A percentile compares a stretch with the other conserved stretches of the same genome.
These are phyloP conservation scores for Galagoides demidoff DNA, from an alignment of 2,797 vertebrate species.

Conservation along the genomic window DNA sequence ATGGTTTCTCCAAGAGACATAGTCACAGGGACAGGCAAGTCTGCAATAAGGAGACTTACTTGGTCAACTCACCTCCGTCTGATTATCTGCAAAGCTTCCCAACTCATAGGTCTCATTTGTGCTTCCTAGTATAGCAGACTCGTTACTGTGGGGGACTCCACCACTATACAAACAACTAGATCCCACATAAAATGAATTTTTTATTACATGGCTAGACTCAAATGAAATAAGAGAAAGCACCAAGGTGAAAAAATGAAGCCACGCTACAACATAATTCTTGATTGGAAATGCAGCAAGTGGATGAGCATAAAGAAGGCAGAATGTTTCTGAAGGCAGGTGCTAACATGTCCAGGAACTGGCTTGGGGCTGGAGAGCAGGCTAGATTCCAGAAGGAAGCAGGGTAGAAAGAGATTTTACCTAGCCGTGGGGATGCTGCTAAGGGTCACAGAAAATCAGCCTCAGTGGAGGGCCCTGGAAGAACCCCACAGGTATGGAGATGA, in stretches of 20 bases:
- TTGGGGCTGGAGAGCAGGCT: background rate
- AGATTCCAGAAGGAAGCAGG: background rate
- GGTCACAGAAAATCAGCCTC: background rate
- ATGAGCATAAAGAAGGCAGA: background rate
- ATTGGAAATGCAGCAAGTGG: background rate
- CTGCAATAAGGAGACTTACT: background rate
- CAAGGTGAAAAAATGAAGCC: background rate
- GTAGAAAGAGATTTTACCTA: background rate
- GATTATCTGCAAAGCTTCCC: background rate
- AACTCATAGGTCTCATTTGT: background rate
- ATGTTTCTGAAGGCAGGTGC: background rate
- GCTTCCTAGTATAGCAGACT: background rate
- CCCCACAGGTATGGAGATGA: background rate
- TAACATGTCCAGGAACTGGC: background rate
- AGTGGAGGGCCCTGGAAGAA: background rate
- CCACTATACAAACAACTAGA: background rate
- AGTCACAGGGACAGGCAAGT: background rate
- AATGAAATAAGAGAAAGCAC: background rate
- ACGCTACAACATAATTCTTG: background rate
- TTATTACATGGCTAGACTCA: background rate
- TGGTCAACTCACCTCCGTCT: background rate
- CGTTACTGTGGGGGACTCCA: background rate
- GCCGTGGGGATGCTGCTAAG: background rate
- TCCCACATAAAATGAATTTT: background rate
- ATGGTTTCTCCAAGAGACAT: background rate